phyloP scores from a whole-genome alignment of 2,888 invertebrate species.

The Byasa hedistus region DNA sequence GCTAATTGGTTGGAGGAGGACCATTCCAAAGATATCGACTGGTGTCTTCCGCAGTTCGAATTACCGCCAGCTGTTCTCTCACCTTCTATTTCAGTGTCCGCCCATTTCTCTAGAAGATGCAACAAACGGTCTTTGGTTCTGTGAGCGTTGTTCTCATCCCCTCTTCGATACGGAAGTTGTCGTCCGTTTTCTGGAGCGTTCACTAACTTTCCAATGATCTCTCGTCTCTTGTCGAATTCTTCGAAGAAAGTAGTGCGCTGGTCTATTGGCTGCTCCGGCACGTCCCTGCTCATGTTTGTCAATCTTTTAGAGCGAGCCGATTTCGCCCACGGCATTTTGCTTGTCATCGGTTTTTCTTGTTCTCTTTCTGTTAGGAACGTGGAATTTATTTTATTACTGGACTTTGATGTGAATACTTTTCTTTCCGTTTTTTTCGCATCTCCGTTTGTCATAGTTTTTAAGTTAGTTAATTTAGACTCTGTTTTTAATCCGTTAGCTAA shows the following conservation, averaged over 20 bases:
- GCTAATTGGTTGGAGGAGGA: conserved; percentile 86
- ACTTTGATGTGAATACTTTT: conserved; percentile 65
- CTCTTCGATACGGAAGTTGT: conserved; percentile 72
- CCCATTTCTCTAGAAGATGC: conserved; percentile 88
- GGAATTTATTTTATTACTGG: conserved; percentile 64
- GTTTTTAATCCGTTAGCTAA: conserved; percentile 62
- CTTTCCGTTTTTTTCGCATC: conserved; percentile 56
- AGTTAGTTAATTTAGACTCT: conserved; percentile 51
- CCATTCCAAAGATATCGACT: conserved; percentile 88
- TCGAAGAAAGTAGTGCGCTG: conserved; percentile 77
- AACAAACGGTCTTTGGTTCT: conserved; percentile 88
- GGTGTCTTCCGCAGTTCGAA: conserved; percentile 76
- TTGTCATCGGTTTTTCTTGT: conserved; percentile 70
- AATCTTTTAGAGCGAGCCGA: conserved; percentile 82
- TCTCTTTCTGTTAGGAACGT: conserved; percentile 64
- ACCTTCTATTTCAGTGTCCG: conserved; percentile 77
- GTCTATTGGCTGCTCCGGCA: conserved; percentile 82
- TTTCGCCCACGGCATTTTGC: conserved; percentile 78
- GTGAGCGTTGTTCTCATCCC: conserved; percentile 81
- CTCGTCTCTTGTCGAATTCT: conserved; percentile 71
- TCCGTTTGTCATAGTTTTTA: conserved; percentile 62
- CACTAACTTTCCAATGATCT: conserved; percentile 70
- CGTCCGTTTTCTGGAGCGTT: conserved; percentile 66
- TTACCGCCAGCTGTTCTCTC: conserved; percentile 77
- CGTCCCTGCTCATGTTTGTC: conserved; percentile 85